phyloP scores from a whole-genome alignment of 92 coral and sea anemone genomes.

The Meandrina meandrites region DNA sequence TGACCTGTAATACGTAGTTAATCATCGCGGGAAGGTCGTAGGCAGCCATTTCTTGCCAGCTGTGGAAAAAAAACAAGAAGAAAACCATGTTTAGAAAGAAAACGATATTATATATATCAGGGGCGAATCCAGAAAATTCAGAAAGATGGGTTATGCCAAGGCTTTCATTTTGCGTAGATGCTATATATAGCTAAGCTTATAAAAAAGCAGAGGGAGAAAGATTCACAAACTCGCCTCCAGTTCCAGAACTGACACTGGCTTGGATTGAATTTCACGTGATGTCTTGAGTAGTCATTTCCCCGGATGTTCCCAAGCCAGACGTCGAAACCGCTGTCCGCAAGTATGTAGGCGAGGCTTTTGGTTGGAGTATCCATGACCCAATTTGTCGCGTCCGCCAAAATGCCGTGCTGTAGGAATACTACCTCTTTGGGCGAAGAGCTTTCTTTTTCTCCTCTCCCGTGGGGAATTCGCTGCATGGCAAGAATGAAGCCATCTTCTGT shows the following conservation, averaged over 20 bases:
- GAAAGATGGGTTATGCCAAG: not conserved
- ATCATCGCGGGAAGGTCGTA: conserved; percentile 83
- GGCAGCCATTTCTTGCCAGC: conserved; percentile 89
- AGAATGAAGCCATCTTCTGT: conserved; percentile 82
- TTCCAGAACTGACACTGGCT: conserved; percentile 79
- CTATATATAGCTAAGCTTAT: not conserved
- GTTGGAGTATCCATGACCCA: conserved; percentile 74
- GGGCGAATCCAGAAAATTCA: no score
- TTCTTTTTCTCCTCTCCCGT: conserved; percentile 45
- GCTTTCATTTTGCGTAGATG: not conserved
- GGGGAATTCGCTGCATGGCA: conserved; percentile 76
- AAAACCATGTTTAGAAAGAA: not conserved
- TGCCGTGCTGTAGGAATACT: conserved; percentile 77
- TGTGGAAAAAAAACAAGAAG: conserved; percentile 23
- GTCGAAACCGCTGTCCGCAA: conserved; percentile 88
- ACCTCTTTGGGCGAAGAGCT: conserved; percentile 40
- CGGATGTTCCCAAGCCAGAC: conserved; percentile 93
- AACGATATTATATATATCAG: no score
- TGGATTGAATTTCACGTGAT: conserved; percentile 72
- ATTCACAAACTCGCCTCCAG: conserved; percentile 66
- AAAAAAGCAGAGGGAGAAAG: not conserved
- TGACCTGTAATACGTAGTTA: conserved; percentile 54
- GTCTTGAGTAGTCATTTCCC: conserved; percentile 81
- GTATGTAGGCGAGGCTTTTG: conserved; percentile 78
- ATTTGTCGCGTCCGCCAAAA: conserved; percentile 75